A percentile compares a stretch with the other conserved stretches of the same genome.
These are phyloP conservation scores for Sialis lutaria DNA, from an alignment of 2,888 invertebrate species.

Conservation along the genomic window DNA sequence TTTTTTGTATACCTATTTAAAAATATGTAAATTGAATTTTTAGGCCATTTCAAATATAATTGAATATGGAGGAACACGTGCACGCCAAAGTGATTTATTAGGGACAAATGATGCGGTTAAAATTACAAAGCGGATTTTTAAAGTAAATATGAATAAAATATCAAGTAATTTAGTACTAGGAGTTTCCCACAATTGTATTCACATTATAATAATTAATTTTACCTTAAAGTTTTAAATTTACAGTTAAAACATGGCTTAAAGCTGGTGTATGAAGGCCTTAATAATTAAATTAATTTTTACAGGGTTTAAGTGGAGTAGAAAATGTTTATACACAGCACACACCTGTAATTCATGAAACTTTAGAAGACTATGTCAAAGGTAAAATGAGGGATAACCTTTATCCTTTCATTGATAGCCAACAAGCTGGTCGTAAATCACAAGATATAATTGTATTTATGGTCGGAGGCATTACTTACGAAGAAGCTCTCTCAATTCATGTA, in stretches of 20 bases:
- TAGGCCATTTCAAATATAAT: conserved; percentile 46
- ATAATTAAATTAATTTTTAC: conserved; percentile 7
- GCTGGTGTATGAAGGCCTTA: no score
- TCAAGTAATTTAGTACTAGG: not conserved
- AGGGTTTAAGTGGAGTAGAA: conserved; percentile 87
- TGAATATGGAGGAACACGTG: conserved; percentile 73
- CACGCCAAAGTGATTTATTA: conserved; percentile 68
- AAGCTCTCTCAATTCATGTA: conserved; percentile 67
- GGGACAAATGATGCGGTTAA: conserved; percentile 70
- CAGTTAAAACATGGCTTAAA: no score
- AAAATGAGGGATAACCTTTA: conserved; percentile 72
- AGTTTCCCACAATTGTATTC: not conserved
- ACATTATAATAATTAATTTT: no score
- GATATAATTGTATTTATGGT: conserved; percentile 94
- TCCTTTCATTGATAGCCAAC: conserved; percentile 60
- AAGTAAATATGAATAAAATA: conserved; percentile 29
- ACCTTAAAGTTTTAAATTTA: no score
- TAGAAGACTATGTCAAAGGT: conserved; percentile 83
- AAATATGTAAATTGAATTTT: conserved; percentile 8
- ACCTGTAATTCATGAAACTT: conserved; percentile 73
- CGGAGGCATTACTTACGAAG: conserved; percentile 94
- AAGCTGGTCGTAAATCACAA: conserved; percentile 48
- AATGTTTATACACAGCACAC: conserved; percentile 98
- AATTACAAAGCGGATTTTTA: conserved; percentile 79
- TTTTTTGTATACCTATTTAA: not conserved